Percentiles rank a stretch among this genome's conserved stretches.
phyloP scores from a whole-genome alignment of 2,797 vertebrate genomes.

The Coreius guichenoti region DNA sequence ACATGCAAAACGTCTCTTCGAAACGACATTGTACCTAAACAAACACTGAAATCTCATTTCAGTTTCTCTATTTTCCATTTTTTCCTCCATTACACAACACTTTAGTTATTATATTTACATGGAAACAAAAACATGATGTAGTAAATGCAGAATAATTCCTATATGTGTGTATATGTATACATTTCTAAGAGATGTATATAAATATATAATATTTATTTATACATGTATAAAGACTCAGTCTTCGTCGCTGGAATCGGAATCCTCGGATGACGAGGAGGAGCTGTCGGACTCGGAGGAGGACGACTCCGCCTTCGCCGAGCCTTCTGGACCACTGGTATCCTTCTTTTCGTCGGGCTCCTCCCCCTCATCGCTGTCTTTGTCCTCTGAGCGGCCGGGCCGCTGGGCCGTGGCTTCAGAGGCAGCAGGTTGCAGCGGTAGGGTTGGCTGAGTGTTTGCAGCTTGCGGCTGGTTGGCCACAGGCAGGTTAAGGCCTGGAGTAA shows the following conservation, averaged over 20 bases:
- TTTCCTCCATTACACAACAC: slow-evolving; percentile 88
- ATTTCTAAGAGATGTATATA: slow-evolving; percentile 80
- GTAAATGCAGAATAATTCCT: slow-evolving; percentile 83
- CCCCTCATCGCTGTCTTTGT: slow-evolving; percentile 81
- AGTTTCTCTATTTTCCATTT: slow-evolving; percentile 75
- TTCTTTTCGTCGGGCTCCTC: slow-evolving; percentile 88
- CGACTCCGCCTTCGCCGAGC: slow-evolving; percentile 91
- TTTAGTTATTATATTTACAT: slow-evolving; percentile 93
- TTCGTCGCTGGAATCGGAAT: slow-evolving; percentile 95
- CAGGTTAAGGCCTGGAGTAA: slow-evolving; percentile 99
- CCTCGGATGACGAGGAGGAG: slow-evolving; percentile 88
- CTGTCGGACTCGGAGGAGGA: slow-evolving; percentile 91
- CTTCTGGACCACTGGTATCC: slow-evolving; percentile 94
- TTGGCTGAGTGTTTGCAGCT: slow-evolving; percentile 85
- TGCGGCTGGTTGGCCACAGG: slow-evolving; percentile 90
- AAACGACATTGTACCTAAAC: slow-evolving; percentile 98
- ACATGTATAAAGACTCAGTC: slow-evolving; percentile 85
- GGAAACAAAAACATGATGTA: slow-evolving; percentile 83
- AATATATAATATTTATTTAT: slow-evolving; percentile 84
- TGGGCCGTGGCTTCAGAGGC: slow-evolving; percentile 77
- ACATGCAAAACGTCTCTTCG: slow-evolving; percentile 99
- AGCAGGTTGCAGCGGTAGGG: slow-evolving; percentile 71
- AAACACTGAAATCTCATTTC: slow-evolving; percentile 94
- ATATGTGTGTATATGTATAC: slow-evolving; percentile 78
- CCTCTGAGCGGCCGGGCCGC: slow-evolving; percentile 69